Conservation (phyloP, 2,888 invertebrate genomes). For the Xylota sylvarum region DNA sequence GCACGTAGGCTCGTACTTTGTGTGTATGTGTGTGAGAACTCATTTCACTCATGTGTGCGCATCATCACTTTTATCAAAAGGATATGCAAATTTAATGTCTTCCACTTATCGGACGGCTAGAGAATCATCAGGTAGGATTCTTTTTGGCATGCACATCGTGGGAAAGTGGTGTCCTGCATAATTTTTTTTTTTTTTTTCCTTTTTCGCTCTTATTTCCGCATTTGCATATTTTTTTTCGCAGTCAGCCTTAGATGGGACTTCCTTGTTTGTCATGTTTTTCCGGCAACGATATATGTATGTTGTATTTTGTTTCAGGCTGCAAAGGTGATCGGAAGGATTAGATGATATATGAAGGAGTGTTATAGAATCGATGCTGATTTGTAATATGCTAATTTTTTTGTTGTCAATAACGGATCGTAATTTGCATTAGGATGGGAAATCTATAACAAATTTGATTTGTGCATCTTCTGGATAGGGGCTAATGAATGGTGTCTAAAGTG, state of each 20-base stretch:
- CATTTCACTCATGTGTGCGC: constrained; percentile 7
- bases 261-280: constrained; percentile 42
- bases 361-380: constrained; percentile 28
- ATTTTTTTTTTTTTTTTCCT: constrained; percentile 7
- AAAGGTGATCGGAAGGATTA: constrained; percentile 56
- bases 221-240: constrained; percentile 55
- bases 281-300: constrained; percentile 2
- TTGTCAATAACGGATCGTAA: constrained; percentile 6
- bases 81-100: constrained; percentile 63
- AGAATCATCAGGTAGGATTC: constrained; percentile 38
- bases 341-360: background rate
- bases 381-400: constrained; percentile 34
- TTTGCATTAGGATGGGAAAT: constrained; percentile 18
- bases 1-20: constrained; percentile 12
- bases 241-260: background rate
- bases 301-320: background rate
- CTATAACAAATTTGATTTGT: background rate
- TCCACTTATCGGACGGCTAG: constrained; percentile 30
- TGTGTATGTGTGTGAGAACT: constrained; percentile 4
- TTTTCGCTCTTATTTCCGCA: constrained; percentile 50
- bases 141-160: constrained; percentile 65
- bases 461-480: background rate
- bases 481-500: background rate
- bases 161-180: constrained; percentile 60
- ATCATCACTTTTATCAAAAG: constrained; percentile 31